phyloP scores from a whole-genome alignment of 2,113 vertebrate genomes.

The Barnardius zonarius region DNA sequence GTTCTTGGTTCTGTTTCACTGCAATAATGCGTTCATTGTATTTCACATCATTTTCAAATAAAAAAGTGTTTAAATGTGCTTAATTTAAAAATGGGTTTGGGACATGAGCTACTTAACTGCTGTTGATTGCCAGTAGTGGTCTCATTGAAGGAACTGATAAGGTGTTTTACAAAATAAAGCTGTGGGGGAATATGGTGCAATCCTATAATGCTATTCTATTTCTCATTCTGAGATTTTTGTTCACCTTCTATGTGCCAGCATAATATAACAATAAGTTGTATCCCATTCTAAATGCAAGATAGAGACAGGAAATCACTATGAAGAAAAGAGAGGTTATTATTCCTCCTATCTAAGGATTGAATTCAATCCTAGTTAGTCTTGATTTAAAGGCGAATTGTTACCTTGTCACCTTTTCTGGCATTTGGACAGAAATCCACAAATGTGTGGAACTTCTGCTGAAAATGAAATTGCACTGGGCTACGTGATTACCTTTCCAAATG shows the following conservation, averaged over 20 bases:
- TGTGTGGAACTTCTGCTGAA: neutral
- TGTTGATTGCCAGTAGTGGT: neutral
- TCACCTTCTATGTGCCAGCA: rapidly evolving
- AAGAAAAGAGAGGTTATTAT: neutral
- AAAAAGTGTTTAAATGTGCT: neutral
- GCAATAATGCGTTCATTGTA: neutral
- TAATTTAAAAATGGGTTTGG: neutral
- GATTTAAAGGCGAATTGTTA: slow-evolving; percentile 19
- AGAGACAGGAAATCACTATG: neutral
- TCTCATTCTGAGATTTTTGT: neutral
- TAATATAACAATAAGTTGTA: neutral
- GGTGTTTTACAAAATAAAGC: neutral
- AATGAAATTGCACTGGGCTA: neutral
- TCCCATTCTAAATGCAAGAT: neutral
- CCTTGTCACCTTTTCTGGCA: neutral
- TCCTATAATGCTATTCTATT: neutral
- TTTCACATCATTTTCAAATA: neutral
- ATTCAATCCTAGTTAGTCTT: neutral
- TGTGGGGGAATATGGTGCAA: neutral
- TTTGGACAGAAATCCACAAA: slow-evolving; percentile 6
- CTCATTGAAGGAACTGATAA: neutral
- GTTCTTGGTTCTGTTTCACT: neutral
- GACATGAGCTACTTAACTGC: neutral
- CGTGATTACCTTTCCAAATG: neutral
- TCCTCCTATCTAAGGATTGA: neutral